A percentile compares a stretch with the other conserved stretches of the same genome.
These are phyloP conservation scores for Perca flavescens DNA, from an alignment of 2,113 vertebrate species.

Conservation along the genomic window DNA sequence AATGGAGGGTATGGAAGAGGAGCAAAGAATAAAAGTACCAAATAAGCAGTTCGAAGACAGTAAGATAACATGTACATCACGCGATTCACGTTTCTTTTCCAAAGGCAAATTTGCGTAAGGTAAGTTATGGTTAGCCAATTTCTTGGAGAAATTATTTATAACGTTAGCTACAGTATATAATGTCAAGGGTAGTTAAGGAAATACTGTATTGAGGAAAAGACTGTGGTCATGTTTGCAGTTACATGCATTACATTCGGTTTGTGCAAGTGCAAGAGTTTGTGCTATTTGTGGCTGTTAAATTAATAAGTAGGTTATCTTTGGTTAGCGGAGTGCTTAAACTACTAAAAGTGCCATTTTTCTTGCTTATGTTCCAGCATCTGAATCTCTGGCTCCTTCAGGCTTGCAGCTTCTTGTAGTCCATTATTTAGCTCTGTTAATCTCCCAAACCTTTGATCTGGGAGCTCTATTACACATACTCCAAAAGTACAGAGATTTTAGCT, in stretches of 20 bases:
- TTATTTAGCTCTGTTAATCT: slow-evolving; percentile 57
- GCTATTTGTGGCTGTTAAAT: neutral
- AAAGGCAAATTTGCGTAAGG: no score
- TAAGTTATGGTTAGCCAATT: no score
- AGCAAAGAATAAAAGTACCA: no score
- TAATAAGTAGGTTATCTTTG: neutral
- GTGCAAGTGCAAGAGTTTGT: neutral
- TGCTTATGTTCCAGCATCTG: neutral
- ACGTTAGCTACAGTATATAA: no score
- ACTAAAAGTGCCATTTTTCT: neutral
- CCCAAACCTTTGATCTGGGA: slow-evolving; percentile 45
- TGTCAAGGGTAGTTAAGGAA: no score
- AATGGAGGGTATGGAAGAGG: no score
- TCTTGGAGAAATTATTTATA: no score
- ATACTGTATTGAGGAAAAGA: neutral
- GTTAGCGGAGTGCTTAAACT: neutral
- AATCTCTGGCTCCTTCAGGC: slow-evolving; percentile 5
- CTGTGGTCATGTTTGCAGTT: neutral
- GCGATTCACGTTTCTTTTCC: no score
- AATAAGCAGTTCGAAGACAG: no score
- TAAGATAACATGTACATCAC: no score
- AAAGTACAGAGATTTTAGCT: slow-evolving; percentile 5
- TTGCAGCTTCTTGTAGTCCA: slow-evolving; percentile 24
- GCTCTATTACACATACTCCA: slow-evolving; percentile 48
- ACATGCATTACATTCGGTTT: neutral